Evolutionary conservation across 2,797 vertebrate genomes (phyloP).

Genomic region (Vipera ursinii): DNA sequence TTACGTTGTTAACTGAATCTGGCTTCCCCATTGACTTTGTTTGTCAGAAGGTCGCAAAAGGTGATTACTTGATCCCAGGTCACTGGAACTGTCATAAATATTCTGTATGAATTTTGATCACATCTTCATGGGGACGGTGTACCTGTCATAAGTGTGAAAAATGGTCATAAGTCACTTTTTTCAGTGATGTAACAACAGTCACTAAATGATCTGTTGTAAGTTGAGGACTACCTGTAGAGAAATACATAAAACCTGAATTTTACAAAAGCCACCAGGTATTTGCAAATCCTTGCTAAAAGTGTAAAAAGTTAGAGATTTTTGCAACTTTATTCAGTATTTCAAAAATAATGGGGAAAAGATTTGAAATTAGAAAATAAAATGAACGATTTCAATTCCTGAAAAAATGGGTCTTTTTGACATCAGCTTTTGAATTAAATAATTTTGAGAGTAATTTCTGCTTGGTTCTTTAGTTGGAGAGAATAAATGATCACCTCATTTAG

Average conservation of each 20-base stretch:
- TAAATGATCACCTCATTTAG: constrained; percentile 45
- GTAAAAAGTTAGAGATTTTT: not conserved
- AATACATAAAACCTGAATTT: not conserved
- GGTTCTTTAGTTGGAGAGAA: constrained; percentile 47
- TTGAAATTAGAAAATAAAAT: not conserved
- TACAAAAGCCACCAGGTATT: not conserved
- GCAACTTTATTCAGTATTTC: not conserved
- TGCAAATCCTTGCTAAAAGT: not conserved
- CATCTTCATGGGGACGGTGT: too few species aligned
- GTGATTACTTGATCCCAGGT: too few species aligned
- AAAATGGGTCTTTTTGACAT: not conserved
- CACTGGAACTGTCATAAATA: too few species aligned
- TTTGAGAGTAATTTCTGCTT: constrained; percentile 30
- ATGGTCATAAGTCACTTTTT: too few species aligned
- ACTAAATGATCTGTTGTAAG: too few species aligned
- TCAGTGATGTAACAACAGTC: too few species aligned
- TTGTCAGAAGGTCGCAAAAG: too few species aligned
- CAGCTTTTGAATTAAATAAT: constrained; percentile 16
- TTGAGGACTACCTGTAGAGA: not conserved
- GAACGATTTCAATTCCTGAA: constrained; percentile 9
- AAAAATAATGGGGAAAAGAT: not conserved
- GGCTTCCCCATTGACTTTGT: too few species aligned
- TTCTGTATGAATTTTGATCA: too few species aligned
- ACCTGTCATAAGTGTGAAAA: too few species aligned
- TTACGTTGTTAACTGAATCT: too few species aligned